Base-by-base conservation (phyloP, 1,140 invertebrate genomes). In the Drosophila nigrodunni region DNA sequence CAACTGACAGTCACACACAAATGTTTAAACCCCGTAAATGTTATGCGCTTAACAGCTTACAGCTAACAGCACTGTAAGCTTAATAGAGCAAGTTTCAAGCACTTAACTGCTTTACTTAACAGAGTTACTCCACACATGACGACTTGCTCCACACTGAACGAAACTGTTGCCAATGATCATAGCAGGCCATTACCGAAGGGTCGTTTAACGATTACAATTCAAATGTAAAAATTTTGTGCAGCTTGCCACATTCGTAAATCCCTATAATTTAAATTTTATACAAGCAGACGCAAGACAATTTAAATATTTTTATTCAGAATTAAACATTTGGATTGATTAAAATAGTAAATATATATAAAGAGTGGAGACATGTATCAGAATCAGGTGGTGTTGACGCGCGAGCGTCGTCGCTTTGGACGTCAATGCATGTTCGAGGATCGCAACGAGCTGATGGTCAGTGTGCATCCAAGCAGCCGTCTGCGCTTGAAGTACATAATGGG, bases 391-490 rank as follows among this genome's bases (percentile, higher is more conserved):
- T 55, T 79, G 13, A 72, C 94, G 11, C 96, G 95, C 80, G 94
- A 94, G 55, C 93, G 96, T 68, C 94, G 93, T 55, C 93, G 96
- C 75, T 96, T 96, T 92, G 96, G 96, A 8, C 94, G 94, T 74
- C 94, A 95, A 82, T 95, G 94, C 77, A 93, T 95, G 46, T 97
- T 98, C 92, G 94, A 94, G 37, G 96, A 98, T 91, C 93, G 94
- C 76, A 94, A 95, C 9, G 95, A 97, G 87, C 80, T 97, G n/a
- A 94, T 96, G 80, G 94, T 96, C 30, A 96, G 96, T 86, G 96
- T 97, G 74, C 93, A 94, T 37, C 89, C 90, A 49, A 93, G 90
- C 80, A 93, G 79, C 73, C 93, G 74, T 13, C 85, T 73, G 81
- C 93, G 82, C 0, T 41, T 80, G 0, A 94, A 97, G 89, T 98